Evolutionary conservation across 2,888 invertebrate species (phyloP).

Genomic region (Adineta ricciae): DNA sequence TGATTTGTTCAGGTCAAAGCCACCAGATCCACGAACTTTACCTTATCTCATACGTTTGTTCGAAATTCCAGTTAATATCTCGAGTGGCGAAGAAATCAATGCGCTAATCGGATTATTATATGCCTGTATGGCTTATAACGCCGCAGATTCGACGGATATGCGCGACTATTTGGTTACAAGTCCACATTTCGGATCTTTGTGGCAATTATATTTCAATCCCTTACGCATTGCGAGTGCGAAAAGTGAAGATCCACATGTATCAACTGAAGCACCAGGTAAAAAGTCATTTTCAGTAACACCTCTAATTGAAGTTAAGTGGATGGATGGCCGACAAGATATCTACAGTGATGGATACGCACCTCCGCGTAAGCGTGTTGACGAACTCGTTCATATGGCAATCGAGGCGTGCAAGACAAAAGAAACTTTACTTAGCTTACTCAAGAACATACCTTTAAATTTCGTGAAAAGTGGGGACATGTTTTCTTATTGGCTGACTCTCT

Average conservation of each 20-base stretch:
- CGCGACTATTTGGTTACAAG: not conserved
- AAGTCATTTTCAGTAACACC: not conserved
- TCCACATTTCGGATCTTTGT: not conserved
- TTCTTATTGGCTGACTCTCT: not conserved
- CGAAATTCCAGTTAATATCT: not conserved
- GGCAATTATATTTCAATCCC: not conserved
- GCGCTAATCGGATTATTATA: not conserved
- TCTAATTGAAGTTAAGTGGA: not conserved
- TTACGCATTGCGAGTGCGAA: not conserved
- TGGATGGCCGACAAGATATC: not conserved
- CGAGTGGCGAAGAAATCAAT: conserved; percentile 5
- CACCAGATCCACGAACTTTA: not conserved
- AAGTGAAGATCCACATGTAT: not conserved
- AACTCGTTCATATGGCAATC: not conserved
- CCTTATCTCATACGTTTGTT: not conserved
- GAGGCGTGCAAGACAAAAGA: not conserved
- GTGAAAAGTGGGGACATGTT: not conserved
- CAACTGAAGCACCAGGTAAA: not conserved
- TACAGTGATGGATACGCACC: not conserved
- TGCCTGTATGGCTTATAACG: not conserved
- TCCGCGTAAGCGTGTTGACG: not conserved
- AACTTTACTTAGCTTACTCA: not conserved
- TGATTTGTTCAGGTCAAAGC: too few species aligned
- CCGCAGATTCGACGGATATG: not conserved
- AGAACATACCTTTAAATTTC: not conserved